Percentiles rank a stretch among this genome's conserved stretches.
Conservation (phyloP, 2,113 vertebrate genomes). For the Tragelaphus strepsiceros region DNA sequence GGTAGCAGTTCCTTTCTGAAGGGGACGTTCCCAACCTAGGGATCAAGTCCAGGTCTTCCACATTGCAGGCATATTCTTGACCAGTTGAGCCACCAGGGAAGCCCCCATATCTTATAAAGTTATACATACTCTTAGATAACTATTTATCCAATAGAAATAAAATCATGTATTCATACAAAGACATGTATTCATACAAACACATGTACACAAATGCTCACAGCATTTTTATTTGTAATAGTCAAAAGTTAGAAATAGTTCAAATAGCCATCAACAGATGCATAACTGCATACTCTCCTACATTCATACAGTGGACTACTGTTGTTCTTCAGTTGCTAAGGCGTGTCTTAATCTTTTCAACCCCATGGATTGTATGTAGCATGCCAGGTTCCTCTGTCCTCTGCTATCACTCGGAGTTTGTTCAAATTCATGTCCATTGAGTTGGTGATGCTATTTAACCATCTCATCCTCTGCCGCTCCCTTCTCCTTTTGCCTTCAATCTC, state of each 20-base stretch:
- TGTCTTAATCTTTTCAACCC: not conserved
- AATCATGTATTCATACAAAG: not conserved
- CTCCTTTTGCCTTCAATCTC: not conserved
- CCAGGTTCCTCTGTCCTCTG: not conserved
- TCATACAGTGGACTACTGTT: not conserved
- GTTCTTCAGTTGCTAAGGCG: not conserved
- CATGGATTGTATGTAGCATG: not conserved
- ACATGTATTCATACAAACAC: not conserved
- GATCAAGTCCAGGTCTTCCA: not conserved
- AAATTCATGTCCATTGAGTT: not conserved
- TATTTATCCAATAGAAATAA: not conserved
- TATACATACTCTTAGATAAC: not conserved
- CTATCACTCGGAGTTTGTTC: not conserved
- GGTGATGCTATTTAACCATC: not conserved
- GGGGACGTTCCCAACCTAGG: not conserved
- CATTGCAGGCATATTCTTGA: not conserved
- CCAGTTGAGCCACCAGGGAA: not conserved
- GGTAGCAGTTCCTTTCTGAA: not conserved
- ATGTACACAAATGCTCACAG: not conserved
- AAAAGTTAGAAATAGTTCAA: not conserved
- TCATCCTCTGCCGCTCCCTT: not conserved
- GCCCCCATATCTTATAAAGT: not conserved
- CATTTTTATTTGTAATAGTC: not conserved
- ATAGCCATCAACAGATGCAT: not conserved
- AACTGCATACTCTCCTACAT: not conserved